phyloP scores from a whole-genome alignment of 2,113 vertebrate genomes.

The Pholis gunnellus region DNA sequence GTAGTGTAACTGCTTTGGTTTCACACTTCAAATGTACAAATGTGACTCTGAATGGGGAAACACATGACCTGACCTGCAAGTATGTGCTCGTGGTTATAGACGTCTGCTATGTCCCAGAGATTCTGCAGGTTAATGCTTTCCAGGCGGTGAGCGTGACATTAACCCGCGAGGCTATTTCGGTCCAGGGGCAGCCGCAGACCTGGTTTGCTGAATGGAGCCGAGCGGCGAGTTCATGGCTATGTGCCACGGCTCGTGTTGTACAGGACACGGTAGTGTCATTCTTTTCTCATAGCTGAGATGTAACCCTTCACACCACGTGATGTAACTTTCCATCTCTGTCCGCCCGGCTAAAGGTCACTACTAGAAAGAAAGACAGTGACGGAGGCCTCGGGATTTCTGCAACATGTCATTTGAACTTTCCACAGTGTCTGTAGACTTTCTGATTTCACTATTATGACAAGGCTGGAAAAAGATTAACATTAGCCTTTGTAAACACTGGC shows the following conservation, averaged over 20 bases:
- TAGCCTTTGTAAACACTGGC: slow-evolving; percentile 25
- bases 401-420: slow-evolving; percentile 20
- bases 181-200: slow-evolving; percentile 25
- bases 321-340: slow-evolving; percentile 65
- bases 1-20: background rate
- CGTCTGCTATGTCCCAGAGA: background rate
- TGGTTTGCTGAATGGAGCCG: slow-evolving; percentile 2
- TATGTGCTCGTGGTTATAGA: background rate
- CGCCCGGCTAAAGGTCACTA: slow-evolving; percentile 29
- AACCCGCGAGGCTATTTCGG: slow-evolving; percentile 52
- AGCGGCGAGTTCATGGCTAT: slow-evolving; percentile 39
- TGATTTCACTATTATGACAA: slow-evolving; percentile 29
- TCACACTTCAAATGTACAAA: background rate
- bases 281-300: slow-evolving; percentile 49
- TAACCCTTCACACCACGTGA: slow-evolving; percentile 56
- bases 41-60: slow-evolving; percentile 17
- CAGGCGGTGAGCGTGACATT: slow-evolving; percentile 26
- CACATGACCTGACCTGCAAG: background rate
- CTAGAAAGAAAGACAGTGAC: slow-evolving; percentile 7
- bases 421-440: background rate
- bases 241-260: slow-evolving; percentile 62
- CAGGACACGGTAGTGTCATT: slow-evolving; percentile 61
- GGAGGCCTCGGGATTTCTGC: background rate
- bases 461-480: background rate
- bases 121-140: slow-evolving; percentile 27